Evolutionary conservation across 23 tunicate genomes (phyloP), one percentile per base, ranked within the genome.

Genomic region (Clavelina lepadiformis): DNA sequence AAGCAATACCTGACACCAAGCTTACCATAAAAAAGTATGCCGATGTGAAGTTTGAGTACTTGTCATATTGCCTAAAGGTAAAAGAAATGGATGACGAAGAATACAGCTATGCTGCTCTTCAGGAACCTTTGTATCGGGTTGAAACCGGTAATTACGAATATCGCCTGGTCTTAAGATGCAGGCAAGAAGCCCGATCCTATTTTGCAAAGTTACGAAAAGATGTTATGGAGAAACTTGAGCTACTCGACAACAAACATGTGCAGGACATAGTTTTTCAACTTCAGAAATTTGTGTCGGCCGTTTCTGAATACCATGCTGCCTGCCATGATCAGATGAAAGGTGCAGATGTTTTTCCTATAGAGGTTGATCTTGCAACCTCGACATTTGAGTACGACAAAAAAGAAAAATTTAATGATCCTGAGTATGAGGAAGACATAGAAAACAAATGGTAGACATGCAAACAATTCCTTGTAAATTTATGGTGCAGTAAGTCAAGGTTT

Each of bases 111-210:
- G 86, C 93, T 44, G 94, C 98, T 35, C 62, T 93, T 15, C 93
- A 84, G 31, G 98, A 93, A 61, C 98, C 98, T 1, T 65, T 93
- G 24, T 93, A 93, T 68, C 68, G 98, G 28, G 98, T 93, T 50
- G 98, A 93, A 85, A 93, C 98, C 38, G 98, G 98, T 21, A 93
- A 93, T 93, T 93, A 93, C 38, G 98, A 93, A 55, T 93, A 93
- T 54, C 73, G 98, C 19, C 61, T 93, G 38, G 94, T 93, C 31
- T 61, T 93, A 31, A 46, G 98, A 61, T 93, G 98, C 51, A 55
- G 98, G 13, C 92, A 82, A 64, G 61, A 77, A 0, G 91, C 92
- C n/a, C 74, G 91, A 2, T 61, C 82, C 15, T 82, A 73, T 15
- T 82, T 91, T 72, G 91, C 92, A n/a, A 82, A 83, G 76, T 63